Base-by-base conservation (phyloP, 1,140 invertebrate genomes). In the silkworm (Bombyx mori) region DNA sequence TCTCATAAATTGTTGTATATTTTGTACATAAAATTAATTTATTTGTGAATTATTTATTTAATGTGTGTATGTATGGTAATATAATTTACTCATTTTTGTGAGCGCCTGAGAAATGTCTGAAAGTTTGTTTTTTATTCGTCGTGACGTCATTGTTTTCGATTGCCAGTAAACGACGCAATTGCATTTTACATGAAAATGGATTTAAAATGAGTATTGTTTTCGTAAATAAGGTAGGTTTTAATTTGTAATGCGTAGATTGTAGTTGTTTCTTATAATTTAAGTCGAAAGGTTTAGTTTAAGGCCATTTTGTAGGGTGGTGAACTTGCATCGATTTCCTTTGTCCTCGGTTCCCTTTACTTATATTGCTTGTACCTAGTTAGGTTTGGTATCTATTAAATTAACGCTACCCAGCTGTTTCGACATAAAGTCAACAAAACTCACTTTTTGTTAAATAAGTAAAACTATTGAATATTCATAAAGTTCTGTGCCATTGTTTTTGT, bases 131-230 rank as follows among this genome's bases (percentile, higher is more conserved):
- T 79, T 72, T 73, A 68, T 68, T 73, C 75, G 70, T 68, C 76
- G 80, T 86, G 86, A 88, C 86, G 84, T 88, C 86, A 88, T 81
- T 77, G 69, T 86, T 86, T 81, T 84, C 76, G 72, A 81, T 74
- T 88, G 82, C 79, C 76, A 87, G 77, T 77, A 71, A 81, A 88
- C 84, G 79, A 88, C 86, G 86, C 86, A 88, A 86, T 88, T 86
- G 74, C 78, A 76, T 85, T 78, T 73, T 74, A 73, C 67, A 73
- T 35, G 66, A 77, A 86, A 82, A 86, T 86, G 82, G 82, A 82
- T 76, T 81, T 83, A 87, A 83, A 84, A 85, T 88, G 82, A 84
- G 63, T 77, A 77, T 77, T 77, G 69, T 79, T 75, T 75, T 92
- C 65, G 61, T 74, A 73, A 72, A 65, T 61, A 76, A 80, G 81